Evolutionary conservation across 2,113 vertebrate genomes (phyloP).

Genomic region (Pipra filicauda): DNA sequence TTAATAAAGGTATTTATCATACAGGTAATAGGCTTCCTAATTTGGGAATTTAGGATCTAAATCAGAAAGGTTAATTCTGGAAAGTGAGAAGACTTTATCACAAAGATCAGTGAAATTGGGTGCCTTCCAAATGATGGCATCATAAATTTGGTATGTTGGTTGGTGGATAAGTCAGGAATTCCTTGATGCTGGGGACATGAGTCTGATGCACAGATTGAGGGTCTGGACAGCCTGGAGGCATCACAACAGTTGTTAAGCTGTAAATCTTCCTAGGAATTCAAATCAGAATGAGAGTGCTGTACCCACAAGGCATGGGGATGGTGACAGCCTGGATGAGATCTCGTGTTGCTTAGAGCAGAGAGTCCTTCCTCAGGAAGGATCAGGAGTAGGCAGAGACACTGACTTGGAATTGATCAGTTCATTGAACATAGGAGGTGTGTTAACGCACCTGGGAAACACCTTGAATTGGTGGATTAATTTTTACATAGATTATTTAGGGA

Average conservation of each 20-base stretch:
- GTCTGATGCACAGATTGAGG: not conserved
- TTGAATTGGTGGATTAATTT: not conserved
- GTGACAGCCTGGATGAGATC: not conserved
- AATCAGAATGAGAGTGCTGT: not conserved
- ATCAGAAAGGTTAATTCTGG: not conserved
- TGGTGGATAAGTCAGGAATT: not conserved
- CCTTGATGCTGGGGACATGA: accelerated
- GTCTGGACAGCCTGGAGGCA: not conserved
- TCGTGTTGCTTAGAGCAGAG: not conserved
- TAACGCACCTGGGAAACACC: not conserved
- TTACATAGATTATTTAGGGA: not conserved
- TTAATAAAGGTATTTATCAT: not conserved
- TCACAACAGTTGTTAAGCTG: not conserved
- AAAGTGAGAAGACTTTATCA: not conserved
- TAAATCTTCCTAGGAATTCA: not conserved
- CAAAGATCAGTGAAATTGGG: not conserved
- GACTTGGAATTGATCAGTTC: not conserved
- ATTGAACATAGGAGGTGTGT: too few species aligned
- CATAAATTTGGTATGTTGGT: not conserved
- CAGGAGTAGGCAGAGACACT: not conserved
- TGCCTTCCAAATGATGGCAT: not conserved
- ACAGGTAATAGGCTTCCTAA: not conserved
- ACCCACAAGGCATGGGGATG: accelerated
- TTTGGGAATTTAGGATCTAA: not conserved
- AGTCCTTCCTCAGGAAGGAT: not conserved